Conservation (phyloP, 1,140 invertebrate genomes). For the Vanessa tameamea region DNA sequence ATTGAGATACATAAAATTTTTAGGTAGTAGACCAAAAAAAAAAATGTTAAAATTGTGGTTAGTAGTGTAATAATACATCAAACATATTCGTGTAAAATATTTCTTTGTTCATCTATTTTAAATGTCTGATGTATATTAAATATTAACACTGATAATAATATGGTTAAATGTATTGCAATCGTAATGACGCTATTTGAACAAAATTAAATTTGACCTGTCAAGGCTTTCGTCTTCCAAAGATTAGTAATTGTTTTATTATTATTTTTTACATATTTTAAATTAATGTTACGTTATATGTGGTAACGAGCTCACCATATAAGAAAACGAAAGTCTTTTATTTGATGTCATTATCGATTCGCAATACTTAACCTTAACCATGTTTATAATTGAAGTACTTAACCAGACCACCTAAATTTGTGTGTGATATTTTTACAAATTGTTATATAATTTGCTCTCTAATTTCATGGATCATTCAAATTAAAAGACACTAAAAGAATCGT, state of each 20-base stretch:
- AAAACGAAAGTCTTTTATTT: constrained; percentile 35
- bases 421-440: constrained; percentile 73
- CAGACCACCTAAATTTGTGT: constrained; percentile 70
- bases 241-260: constrained; percentile 31
- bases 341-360: constrained; percentile 42
- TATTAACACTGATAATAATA: constrained; percentile 54
- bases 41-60: constrained; percentile 39
- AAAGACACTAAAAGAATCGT: constrained; percentile 40
- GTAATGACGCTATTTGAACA: constrained; percentile 32
- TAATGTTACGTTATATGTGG: constrained; percentile 21
- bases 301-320: constrained; percentile 8
- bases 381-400: constrained; percentile 68
- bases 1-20: constrained; percentile 34
- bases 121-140: constrained; percentile 35
- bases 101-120: constrained; percentile 34
- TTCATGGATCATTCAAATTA: constrained; percentile 45
- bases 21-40: constrained; percentile 45
- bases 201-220: constrained; percentile 28
- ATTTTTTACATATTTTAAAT: constrained; percentile 23
- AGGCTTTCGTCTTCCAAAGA: constrained; percentile 38
- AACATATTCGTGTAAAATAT: constrained; percentile 35
- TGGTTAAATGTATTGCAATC: constrained; percentile 55
- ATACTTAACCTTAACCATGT: constrained; percentile 39
- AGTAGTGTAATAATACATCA: constrained; percentile 35
- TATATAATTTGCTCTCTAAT: constrained; percentile 70